Evolutionary conservation across 2,113 vertebrate genomes (phyloP).

Genomic region (Pelusios castaneus): DNA sequence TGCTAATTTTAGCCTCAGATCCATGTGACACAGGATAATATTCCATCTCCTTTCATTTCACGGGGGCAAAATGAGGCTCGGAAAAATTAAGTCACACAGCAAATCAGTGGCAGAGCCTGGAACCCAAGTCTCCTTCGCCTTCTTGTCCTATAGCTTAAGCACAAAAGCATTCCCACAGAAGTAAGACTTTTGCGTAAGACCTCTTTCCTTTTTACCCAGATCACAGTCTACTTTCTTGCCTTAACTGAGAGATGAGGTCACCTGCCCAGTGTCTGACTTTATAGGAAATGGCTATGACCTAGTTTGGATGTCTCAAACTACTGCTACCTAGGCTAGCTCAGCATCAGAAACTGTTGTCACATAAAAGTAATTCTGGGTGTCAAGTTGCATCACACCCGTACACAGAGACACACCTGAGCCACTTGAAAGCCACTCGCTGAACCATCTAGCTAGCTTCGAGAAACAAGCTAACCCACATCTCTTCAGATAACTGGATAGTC

Average conservation of each 20-base stretch:
- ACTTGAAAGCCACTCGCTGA: constrained; percentile 33
- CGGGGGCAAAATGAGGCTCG: neutral
- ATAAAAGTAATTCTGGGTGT: neutral
- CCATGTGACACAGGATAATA: neutral
- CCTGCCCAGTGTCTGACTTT: neutral
- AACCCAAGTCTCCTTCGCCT: neutral
- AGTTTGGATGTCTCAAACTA: neutral
- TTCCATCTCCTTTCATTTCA: neutral
- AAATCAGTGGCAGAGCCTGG: neutral
- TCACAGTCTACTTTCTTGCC: neutral
- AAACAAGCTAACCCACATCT: constrained; percentile 47
- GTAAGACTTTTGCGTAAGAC: neutral
- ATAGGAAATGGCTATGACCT: neutral
- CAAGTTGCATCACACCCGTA: neutral
- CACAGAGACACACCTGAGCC: neutral
- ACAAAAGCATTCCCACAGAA: neutral
- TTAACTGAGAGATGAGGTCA: neutral
- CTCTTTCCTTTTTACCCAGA: neutral
- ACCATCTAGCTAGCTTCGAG: constrained; percentile 20
- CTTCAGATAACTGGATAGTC: constrained; percentile 44
- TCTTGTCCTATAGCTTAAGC: neutral
- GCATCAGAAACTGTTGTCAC: fast-evolving
- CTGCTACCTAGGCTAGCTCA: too few relatives aligned
- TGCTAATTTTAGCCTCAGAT: neutral
- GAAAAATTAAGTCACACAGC: neutral